Percentiles rank a stretch among this genome's conserved stretches.
These are phyloP conservation scores for Phengaris arion DNA, from an alignment of 2,888 invertebrate species.

Conservation along the genomic window DNA sequence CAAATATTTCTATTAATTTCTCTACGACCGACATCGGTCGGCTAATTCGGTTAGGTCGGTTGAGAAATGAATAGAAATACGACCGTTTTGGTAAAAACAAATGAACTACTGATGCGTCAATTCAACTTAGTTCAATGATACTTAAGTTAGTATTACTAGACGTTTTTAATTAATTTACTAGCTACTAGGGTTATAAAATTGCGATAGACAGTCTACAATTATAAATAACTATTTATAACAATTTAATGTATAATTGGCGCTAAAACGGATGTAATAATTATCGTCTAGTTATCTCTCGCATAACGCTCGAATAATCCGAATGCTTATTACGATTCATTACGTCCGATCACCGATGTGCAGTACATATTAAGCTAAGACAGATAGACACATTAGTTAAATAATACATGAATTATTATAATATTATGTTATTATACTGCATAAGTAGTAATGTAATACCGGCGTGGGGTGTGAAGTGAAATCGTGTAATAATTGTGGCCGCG, in stretches of 20 bases:
- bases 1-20: not conserved
- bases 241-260: not conserved
- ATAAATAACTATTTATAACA: not conserved
- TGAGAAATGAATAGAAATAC: no score
- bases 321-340: slow-evolving; percentile 45
- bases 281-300: slow-evolving; percentile 31
- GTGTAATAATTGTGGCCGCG: not conserved
- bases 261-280: slow-evolving; percentile 1
- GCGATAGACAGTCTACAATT: not conserved
- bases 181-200: no score
- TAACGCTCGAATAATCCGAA: slow-evolving; percentile 39
- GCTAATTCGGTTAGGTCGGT: no score
- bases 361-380: slow-evolving; percentile 32
- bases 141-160: no score
- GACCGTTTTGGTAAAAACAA: no score
- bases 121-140: no score
- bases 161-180: no score
- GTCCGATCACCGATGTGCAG: slow-evolving; percentile 35
- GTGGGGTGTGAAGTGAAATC: slow-evolving; percentile 16
- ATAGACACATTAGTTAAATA: slow-evolving; percentile 20
- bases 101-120: no score
- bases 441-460: not conserved
- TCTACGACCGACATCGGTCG: no score
- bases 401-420: not conserved
- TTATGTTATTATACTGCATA: not conserved